These are phyloP conservation scores for Sarcophaga peregrina DNA, from an alignment of 1,140 invertebrate genomes.

Conservation along the genomic window DNA sequence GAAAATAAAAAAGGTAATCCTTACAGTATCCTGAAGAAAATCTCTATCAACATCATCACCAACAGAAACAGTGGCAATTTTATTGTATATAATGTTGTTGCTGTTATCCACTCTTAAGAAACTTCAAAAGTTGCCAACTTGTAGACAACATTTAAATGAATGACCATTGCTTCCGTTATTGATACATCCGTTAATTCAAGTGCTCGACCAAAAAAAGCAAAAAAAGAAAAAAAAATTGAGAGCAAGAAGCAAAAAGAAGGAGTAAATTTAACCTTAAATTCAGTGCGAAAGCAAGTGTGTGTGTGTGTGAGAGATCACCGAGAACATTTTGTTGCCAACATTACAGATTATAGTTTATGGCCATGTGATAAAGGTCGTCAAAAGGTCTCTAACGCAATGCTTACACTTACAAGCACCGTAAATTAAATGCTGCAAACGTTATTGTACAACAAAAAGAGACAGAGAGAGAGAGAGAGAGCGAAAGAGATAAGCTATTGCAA, in stretches of 20 bases:
- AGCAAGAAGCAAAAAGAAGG: neutral
- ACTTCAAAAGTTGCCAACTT: constrained; percentile 38
- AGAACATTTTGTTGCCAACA: constrained; percentile 5
- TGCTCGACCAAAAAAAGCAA: neutral
- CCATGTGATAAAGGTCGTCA: constrained; percentile 38
- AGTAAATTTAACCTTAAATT: constrained; percentile 17
- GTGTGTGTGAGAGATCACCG: neutral
- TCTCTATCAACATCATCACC: neutral
- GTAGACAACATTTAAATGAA: constrained; percentile 43
- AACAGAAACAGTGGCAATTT: neutral
- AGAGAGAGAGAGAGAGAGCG: too few relatives aligned
- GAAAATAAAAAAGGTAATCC: constrained; percentile 12
- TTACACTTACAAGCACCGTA: neutral
- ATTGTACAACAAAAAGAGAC: too few relatives aligned
- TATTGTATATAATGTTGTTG: too few relatives aligned
- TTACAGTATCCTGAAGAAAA: neutral
- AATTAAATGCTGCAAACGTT: too few relatives aligned
- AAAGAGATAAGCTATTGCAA: too few relatives aligned
- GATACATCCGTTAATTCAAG: constrained; percentile 38
- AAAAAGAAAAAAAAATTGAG: too few relatives aligned
- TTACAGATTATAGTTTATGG: constrained; percentile 37
- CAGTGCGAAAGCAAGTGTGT: neutral
- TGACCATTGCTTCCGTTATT: constrained; percentile 41
- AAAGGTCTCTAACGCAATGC: constrained; percentile 31
- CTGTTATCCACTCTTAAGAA: neutral